Evolutionary conservation across 2,113 vertebrate genomes (phyloP), one percentile per base, ranked within the genome.

Genomic region (Oceanodroma tethys): DNA sequence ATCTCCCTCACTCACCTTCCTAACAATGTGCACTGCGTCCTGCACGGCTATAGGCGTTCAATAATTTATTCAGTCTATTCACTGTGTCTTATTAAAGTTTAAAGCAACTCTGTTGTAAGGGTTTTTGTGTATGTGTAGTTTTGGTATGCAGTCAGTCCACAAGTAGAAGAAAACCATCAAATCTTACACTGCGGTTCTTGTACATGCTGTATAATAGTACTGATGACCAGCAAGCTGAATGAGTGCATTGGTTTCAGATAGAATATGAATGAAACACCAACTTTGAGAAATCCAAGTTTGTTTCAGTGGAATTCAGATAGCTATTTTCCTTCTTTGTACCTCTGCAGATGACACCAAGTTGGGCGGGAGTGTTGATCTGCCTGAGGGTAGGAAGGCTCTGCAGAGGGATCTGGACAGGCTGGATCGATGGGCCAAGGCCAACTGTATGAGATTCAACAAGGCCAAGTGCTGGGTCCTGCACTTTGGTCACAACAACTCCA

Each of bases 61-160:
- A 38, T 93, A 92, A 86, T 95, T 84, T 78, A 95, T 86, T 73
- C 78, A 45, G 20, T 67, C 50, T 83, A 86, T 93, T 92, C 74
- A 71, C 32, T 43, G 9, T 86, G 59, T 45, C 59, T 47, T 81
- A 90, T 88, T 63, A 97, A 97, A 96, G 73, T 94, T 92, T 92
- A 94, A 96, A 92, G 20, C 42, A 63, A 30, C 12, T 62, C 34
- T 82, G 42, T 66, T 88, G 26, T 78, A 83, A 86, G 45, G 43
- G 23, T 2, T 21, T 93, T 86, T 88, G 55, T 63, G 17, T 70
- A 38, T 9, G n/a, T 58, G 11, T 63, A 63, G 59, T 65, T 90
- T 80, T 38, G 34, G 36, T 66, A 86, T 68, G 50, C 55, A 83
- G 47, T 84, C 75, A 70, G 52, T 30, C 59, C 55, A 55, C 22